These are phyloP conservation scores for Portevinia maculata DNA, from an alignment of 2,888 invertebrate genomes.

Conservation along the genomic window DNA sequence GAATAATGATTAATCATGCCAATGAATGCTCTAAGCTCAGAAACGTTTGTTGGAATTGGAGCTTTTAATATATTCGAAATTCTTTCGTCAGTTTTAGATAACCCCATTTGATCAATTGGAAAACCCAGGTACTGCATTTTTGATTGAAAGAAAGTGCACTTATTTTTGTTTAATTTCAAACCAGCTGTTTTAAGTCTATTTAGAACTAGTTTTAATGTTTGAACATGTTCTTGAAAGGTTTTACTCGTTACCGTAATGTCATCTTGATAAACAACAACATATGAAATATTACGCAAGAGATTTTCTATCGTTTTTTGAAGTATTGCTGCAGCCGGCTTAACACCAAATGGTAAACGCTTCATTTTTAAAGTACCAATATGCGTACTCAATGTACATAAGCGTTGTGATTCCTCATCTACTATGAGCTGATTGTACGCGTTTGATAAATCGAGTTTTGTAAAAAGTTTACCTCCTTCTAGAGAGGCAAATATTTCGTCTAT, in stretches of 20 bases:
- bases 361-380: conserved; percentile 25
- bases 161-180: too few relatives aligned
- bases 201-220: not conserved
- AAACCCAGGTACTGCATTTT: conserved; percentile 20
- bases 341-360: conserved; percentile 17
- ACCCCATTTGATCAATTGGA: conserved; percentile 12
- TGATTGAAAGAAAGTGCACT: not conserved
- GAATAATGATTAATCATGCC: conserved; percentile 79
- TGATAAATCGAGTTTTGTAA: conserved; percentile 38
- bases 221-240: conserved; percentile 20
- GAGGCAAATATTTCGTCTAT: conserved; percentile 20
- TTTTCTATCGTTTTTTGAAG: conserved; percentile 11
- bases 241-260: conserved; percentile 25
- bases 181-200: too few relatives aligned
- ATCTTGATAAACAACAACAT: conserved; percentile 38
- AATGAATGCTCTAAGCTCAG: conserved; percentile 76
- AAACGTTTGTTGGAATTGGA: conserved; percentile 71
- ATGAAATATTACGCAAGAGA: conserved; percentile 16
- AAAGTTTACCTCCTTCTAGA: conserved; percentile 17
- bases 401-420: conserved; percentile 16
- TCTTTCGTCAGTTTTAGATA: conserved; percentile 9
- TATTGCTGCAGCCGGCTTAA: conserved; percentile 17
- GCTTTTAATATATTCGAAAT: conserved; percentile 54
- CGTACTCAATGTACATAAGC: conserved; percentile 18
- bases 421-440: conserved; percentile 23